Conservation (phyloP, 2,797 vertebrate genomes). For the Sarcophilus harrisii region DNA sequence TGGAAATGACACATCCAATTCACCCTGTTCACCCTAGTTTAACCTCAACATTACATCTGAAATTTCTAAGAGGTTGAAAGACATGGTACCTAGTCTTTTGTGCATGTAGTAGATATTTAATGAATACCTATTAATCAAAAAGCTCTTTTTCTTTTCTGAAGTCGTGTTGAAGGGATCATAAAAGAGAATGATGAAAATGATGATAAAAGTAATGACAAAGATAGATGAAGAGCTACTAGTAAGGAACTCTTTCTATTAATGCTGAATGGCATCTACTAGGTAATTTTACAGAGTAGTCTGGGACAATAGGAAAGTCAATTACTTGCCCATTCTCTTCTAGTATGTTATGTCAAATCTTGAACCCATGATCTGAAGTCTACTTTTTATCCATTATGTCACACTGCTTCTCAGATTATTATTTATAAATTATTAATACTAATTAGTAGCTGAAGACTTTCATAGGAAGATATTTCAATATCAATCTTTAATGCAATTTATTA, state of each 20-base stretch:
- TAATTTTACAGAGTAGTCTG: background rate
- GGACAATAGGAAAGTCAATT: background rate
- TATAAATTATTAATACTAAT: background rate
- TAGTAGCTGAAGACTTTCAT: background rate
- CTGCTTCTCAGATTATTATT: background rate
- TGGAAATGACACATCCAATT: slow-evolving; percentile 1
- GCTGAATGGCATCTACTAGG: background rate
- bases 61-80: background rate
- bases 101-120: background rate
- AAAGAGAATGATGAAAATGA: background rate
- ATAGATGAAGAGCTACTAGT: background rate
- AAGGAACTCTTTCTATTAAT: background rate
- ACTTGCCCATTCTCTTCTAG: background rate
- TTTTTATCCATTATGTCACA: background rate
- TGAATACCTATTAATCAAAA: background rate
- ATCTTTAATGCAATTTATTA: background rate
- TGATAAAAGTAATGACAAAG: background rate
- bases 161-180: background rate
- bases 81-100: background rate
- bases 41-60: slow-evolving; percentile 27
- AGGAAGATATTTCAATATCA: background rate
- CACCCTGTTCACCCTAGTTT: background rate
- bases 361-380: background rate
- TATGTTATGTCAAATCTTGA: background rate
- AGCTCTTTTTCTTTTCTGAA: background rate